Evolutionary conservation across 2,888 invertebrate genomes (phyloP), one percentile per base, ranked within the genome.

Genomic region (Sisyra terminalis): DNA sequence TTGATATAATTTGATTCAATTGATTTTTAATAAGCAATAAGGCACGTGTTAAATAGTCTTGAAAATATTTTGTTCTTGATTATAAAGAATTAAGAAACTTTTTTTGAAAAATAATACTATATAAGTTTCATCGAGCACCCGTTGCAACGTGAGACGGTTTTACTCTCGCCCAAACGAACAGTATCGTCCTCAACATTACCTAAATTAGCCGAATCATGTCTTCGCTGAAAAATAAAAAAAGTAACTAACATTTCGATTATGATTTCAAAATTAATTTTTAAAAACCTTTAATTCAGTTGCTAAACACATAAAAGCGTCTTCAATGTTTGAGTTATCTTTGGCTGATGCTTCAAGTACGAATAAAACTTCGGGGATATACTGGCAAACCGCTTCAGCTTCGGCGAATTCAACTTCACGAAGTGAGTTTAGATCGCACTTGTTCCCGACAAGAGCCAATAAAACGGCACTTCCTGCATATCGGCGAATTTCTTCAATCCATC

Each of bases 401-500:
- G 80, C 80, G 32, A 77, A 74, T 52, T 87, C 82, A 1, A 93
- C 88, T 62, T 88, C 87, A 42, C 90, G 64, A 50, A 83, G 74
- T 16, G 74, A 75, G 45, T 77, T 80, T 52, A 89, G 62, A 60
- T 92, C 92, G 60, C 86, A 84, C 64, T 93, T 93, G 55, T 92
- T 92, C 7, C 94, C 96, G 47, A 96, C 86, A 50, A 96, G 66
- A 34, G 93, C 78, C 47, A 94, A 76, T 47, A 92, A 75, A 24
- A 93, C 89, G 59, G 87, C 86, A 18, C 86, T 85, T 14, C 92
- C 90, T 42, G 96, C 90, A 58, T 94, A 96, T 55, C 86, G 76
- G 50, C 90, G 71, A 2, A 96, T 88, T 69, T 96, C 96, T 57
- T 94, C 94, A 49, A 96, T 81, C 96, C 96, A 96, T 59, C 89